phyloP scores from a whole-genome alignment of 2,113 vertebrate species.

The Lepisosteus osseus region DNA sequence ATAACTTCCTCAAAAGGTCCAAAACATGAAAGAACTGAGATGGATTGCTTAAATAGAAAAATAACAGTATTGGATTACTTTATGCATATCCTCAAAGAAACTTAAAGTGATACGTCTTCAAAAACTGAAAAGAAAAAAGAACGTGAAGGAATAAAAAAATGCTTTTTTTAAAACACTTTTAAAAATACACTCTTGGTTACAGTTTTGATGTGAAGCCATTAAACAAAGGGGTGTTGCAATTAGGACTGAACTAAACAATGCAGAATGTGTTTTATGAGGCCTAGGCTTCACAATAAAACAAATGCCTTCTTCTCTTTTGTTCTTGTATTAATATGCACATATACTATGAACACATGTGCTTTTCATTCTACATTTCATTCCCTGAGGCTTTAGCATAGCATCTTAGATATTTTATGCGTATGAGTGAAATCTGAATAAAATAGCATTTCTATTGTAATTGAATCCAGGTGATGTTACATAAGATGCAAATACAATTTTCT shows the following conservation, averaged over 20 bases:
- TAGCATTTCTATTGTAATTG: not conserved
- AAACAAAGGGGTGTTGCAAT: slow-evolving; percentile 1
- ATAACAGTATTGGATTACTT: too few relatives aligned
- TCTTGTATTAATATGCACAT: not conserved
- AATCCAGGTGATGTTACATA: not conserved
- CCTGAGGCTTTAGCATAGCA: not conserved
- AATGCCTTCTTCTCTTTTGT: not conserved
- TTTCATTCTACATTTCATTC: not conserved
- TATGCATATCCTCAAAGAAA: not conserved
- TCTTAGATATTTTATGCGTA: not conserved
- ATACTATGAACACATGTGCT: not conserved
- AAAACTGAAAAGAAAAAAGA: not conserved
- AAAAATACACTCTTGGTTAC: not conserved
- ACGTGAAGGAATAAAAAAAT: not conserved
- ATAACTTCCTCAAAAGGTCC: too few relatives aligned
- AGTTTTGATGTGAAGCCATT: not conserved
- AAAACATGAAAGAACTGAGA: too few relatives aligned
- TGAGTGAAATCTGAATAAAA: slow-evolving; percentile 1
- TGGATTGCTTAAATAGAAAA: too few relatives aligned
- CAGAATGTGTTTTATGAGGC: slow-evolving; percentile 2
- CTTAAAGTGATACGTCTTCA: not conserved
- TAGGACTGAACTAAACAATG: not conserved
- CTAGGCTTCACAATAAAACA: not conserved
- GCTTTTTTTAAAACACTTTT: not conserved
- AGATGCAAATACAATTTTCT: not conserved